Evolutionary conservation across 2,113 vertebrate species (phyloP).

Genomic region (Sylvilagus bachmani): DNA sequence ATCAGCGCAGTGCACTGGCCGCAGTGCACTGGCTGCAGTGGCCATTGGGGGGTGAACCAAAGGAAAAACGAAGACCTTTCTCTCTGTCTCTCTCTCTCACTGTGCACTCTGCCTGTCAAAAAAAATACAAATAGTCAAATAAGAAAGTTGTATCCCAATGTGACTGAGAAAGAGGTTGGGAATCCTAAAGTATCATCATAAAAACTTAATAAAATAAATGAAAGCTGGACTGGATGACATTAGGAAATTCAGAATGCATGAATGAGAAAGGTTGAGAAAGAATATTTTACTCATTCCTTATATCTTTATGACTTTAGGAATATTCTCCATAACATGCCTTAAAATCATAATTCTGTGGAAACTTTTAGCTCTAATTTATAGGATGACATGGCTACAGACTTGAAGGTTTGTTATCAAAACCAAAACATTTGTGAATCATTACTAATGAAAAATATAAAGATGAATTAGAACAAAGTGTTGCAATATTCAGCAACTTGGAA

Average conservation of each 20-base stretch:
- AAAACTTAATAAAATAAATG: not conserved
- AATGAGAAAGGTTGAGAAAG: not conserved
- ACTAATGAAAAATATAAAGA: not conserved
- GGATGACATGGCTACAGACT: not conserved
- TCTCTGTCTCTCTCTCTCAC: too few relatives aligned
- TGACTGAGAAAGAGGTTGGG: not conserved
- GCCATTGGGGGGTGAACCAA: too few relatives aligned
- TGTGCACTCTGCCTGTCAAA: too few relatives aligned
- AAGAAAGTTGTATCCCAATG: not conserved
- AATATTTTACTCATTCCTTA: not conserved
- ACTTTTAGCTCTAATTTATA: not conserved
- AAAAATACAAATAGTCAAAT: not conserved
- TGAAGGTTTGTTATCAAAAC: slow-evolving; percentile 20
- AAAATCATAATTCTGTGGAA: not conserved
- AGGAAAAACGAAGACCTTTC: too few relatives aligned
- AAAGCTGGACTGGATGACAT: not conserved
- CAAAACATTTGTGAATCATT: not conserved
- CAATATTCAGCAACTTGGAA: not conserved
- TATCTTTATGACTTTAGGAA: not conserved
- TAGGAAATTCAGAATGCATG: not conserved
- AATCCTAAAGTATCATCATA: not conserved
- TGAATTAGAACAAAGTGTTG: not conserved
- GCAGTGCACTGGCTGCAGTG: too few relatives aligned
- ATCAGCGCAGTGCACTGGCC: too few relatives aligned
- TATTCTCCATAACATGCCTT: not conserved